A percentile compares a stretch with the other conserved stretches of the same genome.
phyloP scores from a whole-genome alignment of 2,888 invertebrate genomes.

The Trichogramma evanescens region DNA sequence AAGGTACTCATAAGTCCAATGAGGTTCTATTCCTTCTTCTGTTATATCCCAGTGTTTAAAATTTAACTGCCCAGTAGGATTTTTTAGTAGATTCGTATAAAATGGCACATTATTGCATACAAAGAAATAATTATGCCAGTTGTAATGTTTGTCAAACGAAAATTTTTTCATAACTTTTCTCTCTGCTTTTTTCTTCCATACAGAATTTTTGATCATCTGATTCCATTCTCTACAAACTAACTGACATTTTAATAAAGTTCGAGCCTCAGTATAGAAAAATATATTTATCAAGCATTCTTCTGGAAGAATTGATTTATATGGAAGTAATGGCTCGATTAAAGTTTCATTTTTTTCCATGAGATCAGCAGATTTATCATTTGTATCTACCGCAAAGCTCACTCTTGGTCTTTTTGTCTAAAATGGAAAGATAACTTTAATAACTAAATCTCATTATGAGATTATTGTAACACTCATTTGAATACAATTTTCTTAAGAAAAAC shows the following conservation, averaged over 20 bases:
- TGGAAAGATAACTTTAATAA: too few relatives aligned
- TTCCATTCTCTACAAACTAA: conserved; percentile 53
- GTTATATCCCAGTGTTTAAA: background rate
- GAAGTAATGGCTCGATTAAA: too few relatives aligned
- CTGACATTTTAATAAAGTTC: conserved; percentile 45
- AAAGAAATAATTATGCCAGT: conserved; percentile 47
- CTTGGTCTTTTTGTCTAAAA: too few relatives aligned
- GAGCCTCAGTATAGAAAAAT: conserved; percentile 41
- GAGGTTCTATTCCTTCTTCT: conserved; percentile 13
- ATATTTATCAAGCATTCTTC: conserved; percentile 50
- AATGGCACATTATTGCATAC: conserved; percentile 47
- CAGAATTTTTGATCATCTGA: conserved; percentile 44
- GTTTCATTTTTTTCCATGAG: too few relatives aligned
- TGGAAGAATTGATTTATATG: conserved; percentile 40
- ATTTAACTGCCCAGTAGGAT: conserved; percentile 47
- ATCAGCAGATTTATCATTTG: too few relatives aligned
- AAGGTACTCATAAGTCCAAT: conserved; percentile 13
- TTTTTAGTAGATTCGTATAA: conserved; percentile 49
- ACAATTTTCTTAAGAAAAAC: too few relatives aligned
- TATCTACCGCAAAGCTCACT: too few relatives aligned
- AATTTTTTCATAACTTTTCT: conserved; percentile 27
- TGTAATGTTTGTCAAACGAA: conserved; percentile 34
- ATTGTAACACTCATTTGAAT: too few relatives aligned
- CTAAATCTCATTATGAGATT: too few relatives aligned
- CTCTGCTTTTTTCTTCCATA: conserved; percentile 46